Conservation (phyloP, 2,888 invertebrate species). For the Dynastes maya region DNA sequence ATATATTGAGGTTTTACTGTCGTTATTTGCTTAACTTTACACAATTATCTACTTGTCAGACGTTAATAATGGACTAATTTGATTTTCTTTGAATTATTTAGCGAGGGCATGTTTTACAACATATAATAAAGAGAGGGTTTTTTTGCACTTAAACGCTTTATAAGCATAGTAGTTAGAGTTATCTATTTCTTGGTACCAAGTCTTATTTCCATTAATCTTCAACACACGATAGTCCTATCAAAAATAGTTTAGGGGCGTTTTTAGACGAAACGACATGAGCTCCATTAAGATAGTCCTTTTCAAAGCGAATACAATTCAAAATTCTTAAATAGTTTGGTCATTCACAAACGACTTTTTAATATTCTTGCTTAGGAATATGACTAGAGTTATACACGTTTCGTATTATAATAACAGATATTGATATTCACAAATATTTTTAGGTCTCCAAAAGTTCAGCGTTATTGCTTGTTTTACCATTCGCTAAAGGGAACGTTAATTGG, state of each 20-base stretch:
- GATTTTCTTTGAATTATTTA: constrained; percentile 34
- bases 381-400: no score
- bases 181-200: constrained; percentile 22
- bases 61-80: constrained; percentile 21
- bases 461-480: no score
- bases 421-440: no score
- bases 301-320: no score
- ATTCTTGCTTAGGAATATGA: no score
- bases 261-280: neutral
- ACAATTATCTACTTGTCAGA: constrained; percentile 2
- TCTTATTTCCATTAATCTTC: constrained; percentile 35
- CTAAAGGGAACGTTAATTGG: no score
- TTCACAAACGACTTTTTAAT: no score
- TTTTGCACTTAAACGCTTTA: neutral
- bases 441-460: no score
- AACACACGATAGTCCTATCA: constrained; percentile 28
- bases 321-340: no score
- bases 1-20: neutral
- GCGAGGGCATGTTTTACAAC: constrained; percentile 12
- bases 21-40: constrained; percentile 3
- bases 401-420: no score
- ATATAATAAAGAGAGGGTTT: constrained; percentile 1
- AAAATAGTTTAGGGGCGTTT: constrained; percentile 29
- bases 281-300: no score
- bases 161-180: constrained; percentile 3